Evolutionary conservation across 2,888 invertebrate genomes (phyloP).

Genomic region (Pammene aurita): DNA sequence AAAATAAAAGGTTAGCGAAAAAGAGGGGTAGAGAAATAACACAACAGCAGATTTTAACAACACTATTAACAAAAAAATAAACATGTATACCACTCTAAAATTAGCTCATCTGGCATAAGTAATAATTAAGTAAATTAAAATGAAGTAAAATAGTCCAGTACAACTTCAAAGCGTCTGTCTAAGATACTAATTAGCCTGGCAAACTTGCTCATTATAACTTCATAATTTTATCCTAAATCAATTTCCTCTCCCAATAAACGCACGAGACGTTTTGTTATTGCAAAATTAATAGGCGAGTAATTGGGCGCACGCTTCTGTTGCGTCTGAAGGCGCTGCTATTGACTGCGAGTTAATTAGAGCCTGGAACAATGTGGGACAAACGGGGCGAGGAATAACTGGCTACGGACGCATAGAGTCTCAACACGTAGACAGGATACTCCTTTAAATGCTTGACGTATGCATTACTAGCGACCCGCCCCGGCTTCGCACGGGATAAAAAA

Average conservation of each 20-base stretch:
- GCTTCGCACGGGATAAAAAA: too few species aligned
- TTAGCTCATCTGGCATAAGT: too few species aligned
- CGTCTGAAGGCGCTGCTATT: constrained; percentile 44
- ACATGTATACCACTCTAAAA: too few species aligned
- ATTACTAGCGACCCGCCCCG: too few species aligned
- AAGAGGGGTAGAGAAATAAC: too few species aligned
- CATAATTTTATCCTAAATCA: constrained; percentile 6
- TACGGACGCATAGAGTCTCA: constrained; percentile 12
- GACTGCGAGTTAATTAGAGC: constrained; percentile 45
- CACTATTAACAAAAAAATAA: too few species aligned
- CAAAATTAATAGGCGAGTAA: constrained; percentile 49
- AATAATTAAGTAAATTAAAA: too few species aligned
- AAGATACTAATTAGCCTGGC: neutral
- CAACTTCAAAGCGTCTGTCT: neutral
- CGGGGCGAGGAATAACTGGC: constrained; percentile 41
- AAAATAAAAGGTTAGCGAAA: too few species aligned
- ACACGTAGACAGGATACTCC: constrained; percentile 8
- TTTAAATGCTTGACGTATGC: too few species aligned
- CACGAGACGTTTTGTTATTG: constrained; percentile 42
- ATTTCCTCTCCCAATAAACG: constrained; percentile 24
- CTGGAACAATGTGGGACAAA: constrained; percentile 43
- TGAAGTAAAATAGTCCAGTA: neutral
- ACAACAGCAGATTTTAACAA: too few species aligned
- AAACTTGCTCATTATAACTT: neutral
- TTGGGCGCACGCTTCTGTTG: constrained; percentile 44